phyloP scores from a whole-genome alignment of 2,888 invertebrate genomes.

The Diadegma fenestrale region DNA sequence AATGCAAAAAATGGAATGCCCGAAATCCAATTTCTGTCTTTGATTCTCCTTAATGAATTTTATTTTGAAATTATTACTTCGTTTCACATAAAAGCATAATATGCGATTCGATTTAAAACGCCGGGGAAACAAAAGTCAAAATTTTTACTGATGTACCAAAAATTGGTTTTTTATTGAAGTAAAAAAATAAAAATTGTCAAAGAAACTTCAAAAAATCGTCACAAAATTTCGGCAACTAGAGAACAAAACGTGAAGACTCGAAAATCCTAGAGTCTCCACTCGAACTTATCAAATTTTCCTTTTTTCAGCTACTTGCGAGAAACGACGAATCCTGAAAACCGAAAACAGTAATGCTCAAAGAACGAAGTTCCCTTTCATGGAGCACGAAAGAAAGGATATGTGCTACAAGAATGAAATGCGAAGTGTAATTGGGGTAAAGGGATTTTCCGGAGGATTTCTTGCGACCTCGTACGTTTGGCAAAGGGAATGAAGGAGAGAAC shows the following conservation, averaged over 20 bases:
- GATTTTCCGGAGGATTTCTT: constrained; percentile 38
- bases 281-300: not conserved
- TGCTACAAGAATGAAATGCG: constrained; percentile 26
- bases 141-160: not conserved
- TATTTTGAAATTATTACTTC: not conserved
- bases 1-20: too few relatives aligned
- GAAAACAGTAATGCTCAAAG: not conserved
- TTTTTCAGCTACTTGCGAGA: not conserved
- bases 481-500: not conserved
- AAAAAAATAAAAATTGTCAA: not conserved
- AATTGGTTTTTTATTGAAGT: not conserved
- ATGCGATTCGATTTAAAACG: too few relatives aligned
- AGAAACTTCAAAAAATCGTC: not conserved
- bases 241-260: not conserved
- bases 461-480: constrained; percentile 8
- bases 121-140: too few relatives aligned
- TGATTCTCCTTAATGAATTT: not conserved
- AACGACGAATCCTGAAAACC: not conserved
- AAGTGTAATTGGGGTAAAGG: constrained; percentile 53
- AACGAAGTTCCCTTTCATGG: not conserved
- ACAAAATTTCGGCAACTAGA: not conserved
- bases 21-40: not conserved
- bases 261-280: not conserved
- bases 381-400: constrained; percentile 8
- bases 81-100: not conserved